Percentiles rank a stretch among this genome's conserved stretches.
Evolutionary conservation across 2,797 vertebrate genomes (phyloP).

Genomic region (Discoglossus pictus): DNA sequence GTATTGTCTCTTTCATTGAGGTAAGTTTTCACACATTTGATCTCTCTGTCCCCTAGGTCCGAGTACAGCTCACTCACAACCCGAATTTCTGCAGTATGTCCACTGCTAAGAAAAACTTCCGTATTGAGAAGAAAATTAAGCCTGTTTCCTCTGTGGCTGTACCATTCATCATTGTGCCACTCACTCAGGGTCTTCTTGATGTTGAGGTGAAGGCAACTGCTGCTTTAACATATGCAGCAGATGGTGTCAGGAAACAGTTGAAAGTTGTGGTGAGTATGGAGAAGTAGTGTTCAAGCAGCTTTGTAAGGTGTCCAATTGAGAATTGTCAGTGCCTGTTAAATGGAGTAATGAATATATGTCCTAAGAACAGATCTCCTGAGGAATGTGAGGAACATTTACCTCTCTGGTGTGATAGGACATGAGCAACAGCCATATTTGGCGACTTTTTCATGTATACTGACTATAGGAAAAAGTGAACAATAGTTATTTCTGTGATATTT

Average conservation of each 20-base stretch:
- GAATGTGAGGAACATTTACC: neutral
- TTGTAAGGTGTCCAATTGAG: too few species aligned
- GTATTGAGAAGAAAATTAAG: constrained; percentile 64
- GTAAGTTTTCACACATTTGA: too few species aligned
- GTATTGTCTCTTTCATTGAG: too few species aligned
- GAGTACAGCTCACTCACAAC: constrained; percentile 80
- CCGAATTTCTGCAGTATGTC: constrained; percentile 82
- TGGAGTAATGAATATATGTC: neutral
- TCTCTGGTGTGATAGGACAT: neutral
- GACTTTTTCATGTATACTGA: neutral
- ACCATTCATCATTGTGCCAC: constrained; percentile 79
- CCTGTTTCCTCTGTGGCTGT: constrained; percentile 68
- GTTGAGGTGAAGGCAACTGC: constrained; percentile 79
- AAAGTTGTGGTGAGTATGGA: constrained; percentile 84
- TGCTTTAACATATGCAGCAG: constrained; percentile 56
- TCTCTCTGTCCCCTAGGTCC: constrained; percentile 70
- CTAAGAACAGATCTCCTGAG: neutral
- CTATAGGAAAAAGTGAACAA: too few species aligned
- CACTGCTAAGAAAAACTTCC: constrained; percentile 69
- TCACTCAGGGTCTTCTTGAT: constrained; percentile 75
- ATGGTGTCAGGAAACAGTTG: constrained; percentile 79
- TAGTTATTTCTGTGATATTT: too few species aligned
- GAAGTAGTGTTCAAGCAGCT: too few species aligned
- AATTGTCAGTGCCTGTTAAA: neutral
- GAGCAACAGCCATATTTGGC: neutral